Base-by-base conservation (phyloP, 2,888 invertebrate genomes). In the Agapostemon virescens region DNA sequence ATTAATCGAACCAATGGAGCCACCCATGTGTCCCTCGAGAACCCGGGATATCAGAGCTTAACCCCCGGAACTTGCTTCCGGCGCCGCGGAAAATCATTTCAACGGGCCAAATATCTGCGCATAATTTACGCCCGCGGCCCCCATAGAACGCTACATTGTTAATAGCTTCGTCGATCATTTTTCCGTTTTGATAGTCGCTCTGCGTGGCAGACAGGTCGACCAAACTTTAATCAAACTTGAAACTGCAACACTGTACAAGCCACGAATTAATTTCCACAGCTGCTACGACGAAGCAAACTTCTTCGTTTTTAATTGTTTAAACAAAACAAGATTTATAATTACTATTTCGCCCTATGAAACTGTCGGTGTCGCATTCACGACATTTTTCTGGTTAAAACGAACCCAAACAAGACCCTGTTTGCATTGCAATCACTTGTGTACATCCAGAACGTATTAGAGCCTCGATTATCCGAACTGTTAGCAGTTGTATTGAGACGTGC, bases 1-100 rank as follows among this genome's bases (percentile, higher is more conserved):
- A 86, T 86, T 86, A 86, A 86, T 85, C 82, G 79, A 80, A 77
- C 68, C 77, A 23, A 82, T 67, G 80, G 61, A 68, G 63, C 70
- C 77, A 23, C 73, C 70, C 66, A 49, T 42, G 33, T 55, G 79
- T 79, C 85, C 74, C 83, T 13, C 2, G 72, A 77, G 73, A 30
- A 49, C 69, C 36, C 40, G 15, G 66, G 64, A 63, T 69, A 78
- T 79, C 74, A 80, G 78, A 52, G 72, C 49, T 72, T 72, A 79
- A 78, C 67, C 71, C 45, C 23, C 40, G 69, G 58, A 78, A 69
- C 78, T 67, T 20, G 68, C 58, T 73, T 72, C 61, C 66, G 67
- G 36, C 45, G 15, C 23, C 30, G 7, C 55, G 49, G 49, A 79
- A 71, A 61, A 77, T 76, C 64, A 69, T 78, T 69, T 63, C 49